phyloP scores from a whole-genome alignment of 2,113 vertebrate species.

The Noctilio leporinus region DNA sequence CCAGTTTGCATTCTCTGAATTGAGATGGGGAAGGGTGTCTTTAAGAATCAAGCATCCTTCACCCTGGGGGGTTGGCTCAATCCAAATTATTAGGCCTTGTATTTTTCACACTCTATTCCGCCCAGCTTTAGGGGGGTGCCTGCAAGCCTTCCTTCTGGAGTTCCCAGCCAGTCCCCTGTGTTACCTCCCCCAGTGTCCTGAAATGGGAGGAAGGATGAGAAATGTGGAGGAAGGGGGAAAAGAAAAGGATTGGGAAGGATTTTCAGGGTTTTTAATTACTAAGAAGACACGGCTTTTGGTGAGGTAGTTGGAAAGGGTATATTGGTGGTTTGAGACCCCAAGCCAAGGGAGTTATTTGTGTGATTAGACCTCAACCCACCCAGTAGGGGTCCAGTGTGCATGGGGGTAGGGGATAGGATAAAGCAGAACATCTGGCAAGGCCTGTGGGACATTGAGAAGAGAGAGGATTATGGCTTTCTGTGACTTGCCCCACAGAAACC shows the following conservation, averaged over 20 bases:
- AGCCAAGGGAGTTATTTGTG: background rate
- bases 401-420: background rate
- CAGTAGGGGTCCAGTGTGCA: background rate
- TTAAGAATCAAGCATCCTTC: background rate
- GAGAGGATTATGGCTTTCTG: constrained; percentile 3
- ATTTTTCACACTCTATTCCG: background rate
- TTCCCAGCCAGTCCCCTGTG: background rate
- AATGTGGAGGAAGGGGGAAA: background rate
- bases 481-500: background rate
- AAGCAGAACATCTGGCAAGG: background rate
- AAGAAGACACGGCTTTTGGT: background rate
- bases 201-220: background rate
- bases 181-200: background rate
- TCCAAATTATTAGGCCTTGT: background rate
- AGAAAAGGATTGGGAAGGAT: background rate
- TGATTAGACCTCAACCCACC: background rate
- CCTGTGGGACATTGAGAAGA: background rate
- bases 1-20: background rate
- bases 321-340: background rate
- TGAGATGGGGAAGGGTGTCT: background rate
- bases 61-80: background rate
- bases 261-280: background rate
- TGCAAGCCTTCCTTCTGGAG: background rate
- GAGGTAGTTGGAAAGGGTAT: background rate
- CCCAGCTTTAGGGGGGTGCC: background rate